Evolutionary conservation across 2,797 vertebrate genomes (phyloP).

Genomic region (Chlorospingus semifuscus): DNA sequence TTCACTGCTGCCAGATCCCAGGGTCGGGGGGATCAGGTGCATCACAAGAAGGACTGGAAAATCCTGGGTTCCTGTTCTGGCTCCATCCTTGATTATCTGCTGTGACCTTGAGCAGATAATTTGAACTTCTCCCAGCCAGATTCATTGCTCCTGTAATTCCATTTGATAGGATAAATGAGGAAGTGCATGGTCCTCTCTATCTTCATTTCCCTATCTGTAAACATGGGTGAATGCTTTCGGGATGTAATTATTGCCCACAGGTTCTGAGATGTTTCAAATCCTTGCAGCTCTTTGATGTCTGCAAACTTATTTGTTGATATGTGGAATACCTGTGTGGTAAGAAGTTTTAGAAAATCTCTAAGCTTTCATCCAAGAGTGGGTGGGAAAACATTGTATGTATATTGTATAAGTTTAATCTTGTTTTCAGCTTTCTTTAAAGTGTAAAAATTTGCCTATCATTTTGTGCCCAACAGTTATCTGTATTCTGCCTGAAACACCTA

Average conservation of each 20-base stretch:
- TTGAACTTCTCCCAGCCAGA: constrained; percentile 9
- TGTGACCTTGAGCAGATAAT: constrained; percentile 41
- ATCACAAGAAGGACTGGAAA: constrained; percentile 26
- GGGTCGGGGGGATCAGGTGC: background rate
- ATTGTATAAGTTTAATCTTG: constrained; percentile 40
- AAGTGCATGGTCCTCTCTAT: constrained; percentile 10
- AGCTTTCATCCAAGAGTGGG: constrained; percentile 28
- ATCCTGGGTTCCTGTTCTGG: background rate
- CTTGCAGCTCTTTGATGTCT: constrained; percentile 29
- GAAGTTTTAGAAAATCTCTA: background rate
- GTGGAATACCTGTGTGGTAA: background rate
- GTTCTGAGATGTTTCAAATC: constrained; percentile 41
- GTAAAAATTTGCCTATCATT: background rate
- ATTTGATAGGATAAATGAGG: constrained; percentile 33
- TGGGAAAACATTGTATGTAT: background rate
- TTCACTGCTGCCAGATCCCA: background rate
- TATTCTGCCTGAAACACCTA: background rate
- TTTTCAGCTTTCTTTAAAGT: constrained; percentile 33
- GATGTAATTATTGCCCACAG: constrained; percentile 36
- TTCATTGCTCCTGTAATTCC: constrained; percentile 24
- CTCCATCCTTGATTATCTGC: background rate
- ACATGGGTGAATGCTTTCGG: background rate
- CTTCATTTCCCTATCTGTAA: constrained; percentile 47
- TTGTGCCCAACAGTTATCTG: background rate
- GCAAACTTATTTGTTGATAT: constrained; percentile 19